Evolutionary conservation across 2,888 invertebrate genomes (phyloP).

Genomic region (Leptogaster cylindrica): DNA sequence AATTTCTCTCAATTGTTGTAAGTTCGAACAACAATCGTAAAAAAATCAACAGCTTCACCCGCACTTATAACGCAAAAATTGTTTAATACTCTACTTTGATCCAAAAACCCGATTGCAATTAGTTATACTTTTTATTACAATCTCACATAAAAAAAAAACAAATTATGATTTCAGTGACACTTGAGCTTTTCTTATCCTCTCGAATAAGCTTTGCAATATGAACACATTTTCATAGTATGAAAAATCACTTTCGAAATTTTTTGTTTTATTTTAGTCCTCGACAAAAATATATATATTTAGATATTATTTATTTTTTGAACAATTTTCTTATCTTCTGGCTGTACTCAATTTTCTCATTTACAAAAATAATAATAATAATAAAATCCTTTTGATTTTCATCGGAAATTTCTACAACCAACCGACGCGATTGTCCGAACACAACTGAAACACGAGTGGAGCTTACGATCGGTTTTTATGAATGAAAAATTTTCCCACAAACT

Average conservation of each 20-base stretch:
- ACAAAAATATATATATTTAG: too few relatives aligned
- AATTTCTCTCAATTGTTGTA: background rate
- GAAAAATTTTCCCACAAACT: constrained; percentile 56
- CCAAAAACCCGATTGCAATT: too few relatives aligned
- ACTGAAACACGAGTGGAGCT: constrained; percentile 63
- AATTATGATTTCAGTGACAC: too few relatives aligned
- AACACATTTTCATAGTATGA: too few relatives aligned
- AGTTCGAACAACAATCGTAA: constrained; percentile 1
- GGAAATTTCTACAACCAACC: constrained; percentile 54
- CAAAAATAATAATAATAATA: constrained; percentile 11
- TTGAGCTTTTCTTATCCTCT: constrained; percentile 19
- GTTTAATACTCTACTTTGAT: background rate
- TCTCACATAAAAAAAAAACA: too few relatives aligned
- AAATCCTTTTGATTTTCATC: constrained; percentile 5
- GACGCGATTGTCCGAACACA: constrained; percentile 63
- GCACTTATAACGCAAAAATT: background rate
- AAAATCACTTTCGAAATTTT: too few relatives aligned
- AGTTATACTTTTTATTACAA: too few relatives aligned
- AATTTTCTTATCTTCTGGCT: background rate
- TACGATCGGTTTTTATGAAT: constrained; percentile 64
- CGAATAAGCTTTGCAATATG: background rate
- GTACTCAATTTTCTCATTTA: constrained; percentile 1
- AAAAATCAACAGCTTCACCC: constrained; percentile 1
- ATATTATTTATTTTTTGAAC: background rate
- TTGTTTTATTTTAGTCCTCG: too few relatives aligned